Conservation (phyloP, 2,113 vertebrate species). For the Anarrhichthys ocellatus region DNA sequence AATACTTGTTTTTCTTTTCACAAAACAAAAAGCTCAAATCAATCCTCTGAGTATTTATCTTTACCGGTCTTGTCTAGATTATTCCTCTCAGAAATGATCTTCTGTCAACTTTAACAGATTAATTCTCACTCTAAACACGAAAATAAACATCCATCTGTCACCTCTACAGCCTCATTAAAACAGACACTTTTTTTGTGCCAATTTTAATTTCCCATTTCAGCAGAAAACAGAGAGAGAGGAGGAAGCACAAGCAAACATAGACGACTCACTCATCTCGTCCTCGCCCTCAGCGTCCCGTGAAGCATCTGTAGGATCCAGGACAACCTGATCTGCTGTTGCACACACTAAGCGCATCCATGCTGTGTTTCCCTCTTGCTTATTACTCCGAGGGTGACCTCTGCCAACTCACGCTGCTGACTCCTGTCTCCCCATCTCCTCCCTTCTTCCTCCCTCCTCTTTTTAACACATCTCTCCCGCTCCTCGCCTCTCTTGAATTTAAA, state of each 20-base stretch:
- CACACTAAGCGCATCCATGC: conserved; percentile 54
- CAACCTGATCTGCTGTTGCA: conserved; percentile 65
- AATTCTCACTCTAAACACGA: not conserved
- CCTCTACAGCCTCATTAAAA: not conserved
- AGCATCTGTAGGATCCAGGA: conserved; percentile 57
- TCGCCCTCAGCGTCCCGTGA: conserved; percentile 49
- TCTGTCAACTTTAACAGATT: not conserved
- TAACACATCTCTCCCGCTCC: conserved; percentile 17
- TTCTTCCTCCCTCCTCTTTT: conserved; percentile 10
- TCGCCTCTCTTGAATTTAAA: conserved; percentile 7
- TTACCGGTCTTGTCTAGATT: not conserved
- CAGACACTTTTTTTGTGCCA: not conserved
- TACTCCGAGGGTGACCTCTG: conserved; percentile 57
- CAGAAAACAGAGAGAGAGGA: not conserved
- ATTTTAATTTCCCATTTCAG: not conserved
- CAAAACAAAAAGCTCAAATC: not conserved
- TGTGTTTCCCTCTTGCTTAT: conserved; percentile 40
- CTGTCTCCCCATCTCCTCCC: conserved; percentile 47
- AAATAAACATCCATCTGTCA: not conserved
- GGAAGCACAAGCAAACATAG: not conserved
- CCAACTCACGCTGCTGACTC: conserved; percentile 45
- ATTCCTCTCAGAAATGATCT: not conserved
- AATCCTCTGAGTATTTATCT: not conserved
- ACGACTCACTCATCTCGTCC: conserved; percentile 35
- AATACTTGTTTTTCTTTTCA: not conserved